Percentiles rank a stretch among this genome's conserved stretches.
Conservation (phyloP, 2,888 invertebrate genomes). For the Drosophila austrosaltans region DNA sequence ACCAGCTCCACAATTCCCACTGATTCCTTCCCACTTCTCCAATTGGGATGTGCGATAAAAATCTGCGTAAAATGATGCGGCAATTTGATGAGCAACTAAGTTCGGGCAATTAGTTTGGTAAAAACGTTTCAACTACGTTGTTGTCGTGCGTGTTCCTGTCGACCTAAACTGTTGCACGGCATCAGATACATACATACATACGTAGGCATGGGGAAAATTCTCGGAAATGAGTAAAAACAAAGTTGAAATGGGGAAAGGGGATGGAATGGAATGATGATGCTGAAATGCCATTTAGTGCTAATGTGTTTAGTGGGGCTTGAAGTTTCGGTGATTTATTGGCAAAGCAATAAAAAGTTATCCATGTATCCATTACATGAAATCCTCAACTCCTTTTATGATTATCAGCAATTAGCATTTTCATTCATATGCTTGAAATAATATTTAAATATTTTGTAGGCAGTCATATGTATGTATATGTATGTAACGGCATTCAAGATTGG, state of each 20-base stretch:
- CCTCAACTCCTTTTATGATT: background rate
- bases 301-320: conserved; percentile 54
- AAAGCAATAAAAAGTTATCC: conserved; percentile 2
- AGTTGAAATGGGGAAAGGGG: background rate
- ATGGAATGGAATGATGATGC: background rate
- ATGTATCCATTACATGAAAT: background rate
- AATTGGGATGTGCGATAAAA: conserved; percentile 64
- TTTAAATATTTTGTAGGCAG: background rate
- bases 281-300: conserved; percentile 57
- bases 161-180: conserved; percentile 51
- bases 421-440: background rate
- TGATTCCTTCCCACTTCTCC: background rate
- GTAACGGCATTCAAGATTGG: background rate
- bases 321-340: conserved; percentile 39
- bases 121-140: conserved; percentile 41
- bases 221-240: conserved; percentile 4
- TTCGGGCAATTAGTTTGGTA: conserved; percentile 71
- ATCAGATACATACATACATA: no score
- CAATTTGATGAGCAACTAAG: conserved; percentile 78
- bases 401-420: conserved; percentile 8
- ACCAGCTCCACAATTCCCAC: background rate
- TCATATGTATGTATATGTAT: background rate
- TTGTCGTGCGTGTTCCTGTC: conserved; percentile 44
- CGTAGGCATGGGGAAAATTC: background rate
- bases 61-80: conserved; percentile 76